These are phyloP conservation scores for Prunella strophiata DNA, from an alignment of 2,797 vertebrate genomes.

Conservation along the genomic window DNA sequence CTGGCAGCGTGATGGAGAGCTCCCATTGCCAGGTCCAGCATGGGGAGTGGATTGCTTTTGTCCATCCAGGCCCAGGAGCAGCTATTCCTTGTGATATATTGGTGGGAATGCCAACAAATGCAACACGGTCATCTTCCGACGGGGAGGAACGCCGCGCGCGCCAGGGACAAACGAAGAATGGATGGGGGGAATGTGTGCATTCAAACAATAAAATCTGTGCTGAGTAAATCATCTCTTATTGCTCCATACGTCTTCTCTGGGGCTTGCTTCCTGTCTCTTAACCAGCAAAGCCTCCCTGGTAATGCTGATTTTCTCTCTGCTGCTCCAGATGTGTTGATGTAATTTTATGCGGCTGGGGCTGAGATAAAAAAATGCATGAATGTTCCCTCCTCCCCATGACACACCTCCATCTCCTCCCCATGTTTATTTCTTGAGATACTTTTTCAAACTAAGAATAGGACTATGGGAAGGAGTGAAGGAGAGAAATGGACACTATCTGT, in stretches of 20 bases:
- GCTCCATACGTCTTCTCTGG: neutral
- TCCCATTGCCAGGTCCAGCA: neutral
- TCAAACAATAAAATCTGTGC: slow-evolving; percentile 21
- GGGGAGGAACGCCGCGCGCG: accelerated
- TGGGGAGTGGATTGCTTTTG: neutral
- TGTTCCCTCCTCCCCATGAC: neutral
- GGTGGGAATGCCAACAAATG: neutral
- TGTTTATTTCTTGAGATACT: neutral
- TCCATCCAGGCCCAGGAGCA: neutral
- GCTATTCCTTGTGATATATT: neutral
- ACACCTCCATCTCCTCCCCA: neutral
- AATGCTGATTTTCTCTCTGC: neutral
- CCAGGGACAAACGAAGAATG: neutral
- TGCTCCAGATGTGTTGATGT: neutral
- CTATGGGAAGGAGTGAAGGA: neutral
- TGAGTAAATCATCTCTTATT: slow-evolving; percentile 26
- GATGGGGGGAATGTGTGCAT: neutral
- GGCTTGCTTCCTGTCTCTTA: neutral
- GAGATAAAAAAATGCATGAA: neutral
- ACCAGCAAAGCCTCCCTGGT: neutral
- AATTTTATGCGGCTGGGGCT: neutral
- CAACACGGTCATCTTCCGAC: neutral
- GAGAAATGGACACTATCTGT: neutral
- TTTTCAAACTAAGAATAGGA: neutral
- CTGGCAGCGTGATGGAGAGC: neutral